Evolutionary conservation across 2,888 invertebrate species (phyloP).

Genomic region (Heliconius erato): DNA sequence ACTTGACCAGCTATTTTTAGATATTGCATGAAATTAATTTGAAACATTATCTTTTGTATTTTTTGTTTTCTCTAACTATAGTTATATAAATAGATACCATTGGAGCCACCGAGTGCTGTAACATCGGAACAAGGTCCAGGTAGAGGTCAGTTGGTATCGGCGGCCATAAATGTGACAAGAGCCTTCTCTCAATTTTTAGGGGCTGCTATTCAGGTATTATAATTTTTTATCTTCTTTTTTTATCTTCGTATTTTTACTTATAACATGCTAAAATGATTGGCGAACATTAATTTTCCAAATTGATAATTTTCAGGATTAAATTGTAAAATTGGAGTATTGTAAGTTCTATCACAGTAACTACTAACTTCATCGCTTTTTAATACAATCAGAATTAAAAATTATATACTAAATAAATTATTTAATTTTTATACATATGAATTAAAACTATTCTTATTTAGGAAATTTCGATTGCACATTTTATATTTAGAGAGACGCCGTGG

Average conservation of each 20-base stretch:
- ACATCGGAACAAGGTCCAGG: slow-evolving; percentile 73
- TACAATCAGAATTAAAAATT: background rate
- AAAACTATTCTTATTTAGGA: background rate
- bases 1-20: background rate
- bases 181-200: slow-evolving; percentile 92
- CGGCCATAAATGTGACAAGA: slow-evolving; percentile 91
- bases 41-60: background rate
- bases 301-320: slow-evolving; percentile 43
- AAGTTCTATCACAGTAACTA: slow-evolving; percentile 25
- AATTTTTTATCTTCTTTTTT: background rate
- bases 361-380: slow-evolving; percentile 32
- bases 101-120: slow-evolving; percentile 80
- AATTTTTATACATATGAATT: background rate
- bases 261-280: background rate
- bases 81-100: slow-evolving; percentile 68
- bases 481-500: background rate
- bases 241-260: background rate
- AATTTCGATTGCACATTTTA: background rate
- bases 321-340: slow-evolving; percentile 3
- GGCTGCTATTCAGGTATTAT: slow-evolving; percentile 90
- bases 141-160: slow-evolving; percentile 87
- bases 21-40: slow-evolving; percentile 11
- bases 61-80: slow-evolving; percentile 3
- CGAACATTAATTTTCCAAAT: slow-evolving; percentile 4
- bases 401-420: slow-evolving; percentile 14